Conservation (phyloP, 2,888 invertebrate genomes). For the Electrophaes corylata region DNA sequence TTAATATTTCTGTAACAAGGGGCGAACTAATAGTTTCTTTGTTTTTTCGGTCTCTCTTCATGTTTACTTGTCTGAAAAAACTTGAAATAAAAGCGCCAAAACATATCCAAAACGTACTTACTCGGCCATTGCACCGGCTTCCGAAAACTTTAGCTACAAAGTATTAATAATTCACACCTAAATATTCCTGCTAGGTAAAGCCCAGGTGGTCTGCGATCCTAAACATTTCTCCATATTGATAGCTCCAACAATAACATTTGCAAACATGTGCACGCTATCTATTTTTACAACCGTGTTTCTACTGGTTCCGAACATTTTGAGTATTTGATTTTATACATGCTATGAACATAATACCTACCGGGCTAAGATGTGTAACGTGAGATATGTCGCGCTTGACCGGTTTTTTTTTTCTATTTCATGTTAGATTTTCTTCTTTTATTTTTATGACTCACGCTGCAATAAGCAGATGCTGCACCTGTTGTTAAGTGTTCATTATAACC, state of each 20-base stretch:
- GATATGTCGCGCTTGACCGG: too few relatives aligned
- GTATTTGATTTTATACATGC: conserved; percentile 26
- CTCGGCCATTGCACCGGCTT: neutral
- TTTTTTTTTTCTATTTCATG: too few relatives aligned
- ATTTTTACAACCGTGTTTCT: conserved; percentile 37
- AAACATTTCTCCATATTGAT: conserved; percentile 35
- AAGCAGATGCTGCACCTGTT: too few relatives aligned
- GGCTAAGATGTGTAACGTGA: too few relatives aligned
- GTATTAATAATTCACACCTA: conserved; percentile 12
- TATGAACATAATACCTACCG: conserved; percentile 23
- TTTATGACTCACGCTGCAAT: too few relatives aligned
- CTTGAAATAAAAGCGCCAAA: too few relatives aligned
- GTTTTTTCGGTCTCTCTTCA: too few relatives aligned
- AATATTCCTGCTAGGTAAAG: conserved; percentile 26
- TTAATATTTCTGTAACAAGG: too few relatives aligned
- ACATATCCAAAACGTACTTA: neutral
- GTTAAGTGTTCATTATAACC: too few relatives aligned
- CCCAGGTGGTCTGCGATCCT: conserved; percentile 38
- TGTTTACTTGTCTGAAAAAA: too few relatives aligned
- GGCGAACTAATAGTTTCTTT: too few relatives aligned
- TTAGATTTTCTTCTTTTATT: too few relatives aligned
- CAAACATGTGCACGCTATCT: conserved; percentile 36
- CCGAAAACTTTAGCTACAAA: conserved; percentile 2
- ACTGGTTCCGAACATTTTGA: conserved; percentile 21
- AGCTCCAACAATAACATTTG: conserved; percentile 41